Base-by-base conservation (phyloP, 2,888 invertebrate species). In the Lasioglossum oenotherae region DNA sequence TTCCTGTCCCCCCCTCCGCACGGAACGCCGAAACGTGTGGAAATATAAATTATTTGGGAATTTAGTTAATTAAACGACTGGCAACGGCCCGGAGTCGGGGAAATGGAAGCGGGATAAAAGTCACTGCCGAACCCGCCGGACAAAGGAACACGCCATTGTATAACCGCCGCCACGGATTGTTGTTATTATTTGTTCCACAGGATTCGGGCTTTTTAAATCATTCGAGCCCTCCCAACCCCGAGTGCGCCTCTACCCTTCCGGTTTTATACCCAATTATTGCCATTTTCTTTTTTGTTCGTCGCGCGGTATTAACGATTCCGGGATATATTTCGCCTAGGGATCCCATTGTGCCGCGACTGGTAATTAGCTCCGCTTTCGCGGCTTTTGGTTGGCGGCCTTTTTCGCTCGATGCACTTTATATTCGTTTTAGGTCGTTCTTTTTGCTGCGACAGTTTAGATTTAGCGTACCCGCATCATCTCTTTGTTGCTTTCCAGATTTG, bases 61-160 rank as follows among this genome's bases (percentile, higher is more conserved):
- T 85, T 85, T 77, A 85, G 85, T 85, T 85, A 85, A 85, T 85
- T 81, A 85, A 85, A 85, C 85, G 74, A 35, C 57, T 31, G 23
- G 60, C 77, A 77, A 76, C 27, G 73, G 35, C 12, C 12, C 64
- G 41, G 49, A 69, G 44, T 44, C 27, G 81, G 46, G 23, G 44
- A 83, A 83, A 82, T 27, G 75, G 35, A 53, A 12, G 16, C 44
- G 38, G 31, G 23, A 76, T 76, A 73, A 73, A 74, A 82, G 67
- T 49, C 74, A 44, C 27, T 31, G 10, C 23, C 46, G 19, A 57
- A 64, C 8, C 1, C 23, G 49, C 78, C 35, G 27, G 49, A 60
- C 27, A 27, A 49, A 71, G 71, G n/a, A 41, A 14, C 64, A 27
- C n/a, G n/a, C n/a, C 5, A 71, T 71, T 71, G 71, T 71, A 38